phyloP scores from a whole-genome alignment of 2,113 vertebrate species.

The Ariopsis seemanni region DNA sequence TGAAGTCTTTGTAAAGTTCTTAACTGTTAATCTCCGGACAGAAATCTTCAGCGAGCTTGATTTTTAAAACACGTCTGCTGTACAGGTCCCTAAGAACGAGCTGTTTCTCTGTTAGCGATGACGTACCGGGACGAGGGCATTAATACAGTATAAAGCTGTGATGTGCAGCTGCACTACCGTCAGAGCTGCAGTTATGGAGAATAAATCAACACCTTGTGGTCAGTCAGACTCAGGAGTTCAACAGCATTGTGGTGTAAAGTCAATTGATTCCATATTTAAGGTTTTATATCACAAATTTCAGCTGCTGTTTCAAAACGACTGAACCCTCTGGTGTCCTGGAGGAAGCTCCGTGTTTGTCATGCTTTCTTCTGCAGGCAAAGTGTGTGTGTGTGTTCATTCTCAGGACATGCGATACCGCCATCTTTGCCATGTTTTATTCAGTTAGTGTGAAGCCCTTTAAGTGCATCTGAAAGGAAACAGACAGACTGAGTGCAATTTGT shows the following conservation, averaged over 20 bases:
- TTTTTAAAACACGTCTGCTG: neutral
- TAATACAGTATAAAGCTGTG: neutral
- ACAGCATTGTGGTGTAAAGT: neutral
- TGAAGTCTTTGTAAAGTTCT: neutral
- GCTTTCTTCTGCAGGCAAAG: neutral
- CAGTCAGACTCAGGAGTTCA: neutral
- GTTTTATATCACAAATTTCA: neutral
- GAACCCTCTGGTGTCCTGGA: neutral
- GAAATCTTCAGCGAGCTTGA: neutral
- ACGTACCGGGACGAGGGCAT: neutral
- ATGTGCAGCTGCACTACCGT: neutral
- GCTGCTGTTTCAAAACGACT: neutral
- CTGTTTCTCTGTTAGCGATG: neutral
- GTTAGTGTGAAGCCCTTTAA: constrained; percentile 51
- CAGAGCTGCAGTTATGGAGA: neutral
- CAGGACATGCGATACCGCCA: constrained; percentile 40
- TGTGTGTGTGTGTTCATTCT: neutral
- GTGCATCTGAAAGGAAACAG: constrained; percentile 52
- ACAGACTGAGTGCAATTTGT: constrained; percentile 50
- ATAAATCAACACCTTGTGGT: neutral
- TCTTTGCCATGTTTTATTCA: constrained; percentile 33
- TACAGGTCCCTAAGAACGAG: neutral
- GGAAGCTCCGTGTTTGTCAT: neutral
- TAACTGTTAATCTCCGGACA: neutral
- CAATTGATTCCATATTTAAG: neutral